Conservation (phyloP, 2,888 invertebrate genomes). For the Orthosia gothica region DNA sequence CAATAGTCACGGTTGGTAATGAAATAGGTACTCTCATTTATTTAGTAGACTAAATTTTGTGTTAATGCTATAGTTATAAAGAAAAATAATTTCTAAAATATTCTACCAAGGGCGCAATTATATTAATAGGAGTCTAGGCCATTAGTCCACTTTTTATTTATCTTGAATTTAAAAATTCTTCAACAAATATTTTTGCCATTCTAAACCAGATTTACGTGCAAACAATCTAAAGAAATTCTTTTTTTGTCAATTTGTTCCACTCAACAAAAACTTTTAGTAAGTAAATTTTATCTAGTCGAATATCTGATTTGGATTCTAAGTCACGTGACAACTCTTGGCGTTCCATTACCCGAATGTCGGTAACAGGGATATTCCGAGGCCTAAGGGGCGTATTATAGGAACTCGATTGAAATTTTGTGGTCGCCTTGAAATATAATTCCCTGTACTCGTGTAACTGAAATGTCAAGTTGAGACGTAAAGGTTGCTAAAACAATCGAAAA, state of each 20-base stretch:
- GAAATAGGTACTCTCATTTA: background rate
- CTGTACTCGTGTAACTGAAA: constrained; percentile 26
- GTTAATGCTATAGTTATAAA: background rate
- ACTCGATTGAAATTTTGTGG: constrained; percentile 54
- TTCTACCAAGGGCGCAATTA: background rate
- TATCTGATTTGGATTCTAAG: constrained; percentile 54
- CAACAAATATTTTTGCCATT: constrained; percentile 2
- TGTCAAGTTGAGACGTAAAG: constrained; percentile 26
- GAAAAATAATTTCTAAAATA: background rate
- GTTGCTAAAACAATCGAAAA: constrained; percentile 25
- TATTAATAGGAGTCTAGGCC: background rate
- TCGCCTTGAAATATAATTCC: constrained; percentile 37
- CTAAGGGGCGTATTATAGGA: constrained; percentile 49
- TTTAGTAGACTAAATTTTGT: background rate
- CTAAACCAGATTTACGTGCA: background rate
- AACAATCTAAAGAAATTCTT: constrained; percentile 8
- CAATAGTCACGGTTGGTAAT: too few relatives aligned
- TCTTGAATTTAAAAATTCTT: background rate
- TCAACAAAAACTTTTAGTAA: constrained; percentile 34
- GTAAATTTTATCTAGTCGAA: constrained; percentile 36
- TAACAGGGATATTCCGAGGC: constrained; percentile 65
- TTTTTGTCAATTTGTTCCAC: constrained; percentile 2
- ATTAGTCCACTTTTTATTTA: background rate
- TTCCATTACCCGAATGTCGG: constrained; percentile 73
- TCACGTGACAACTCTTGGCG: constrained; percentile 63